Conservation (phyloP, 2,113 vertebrate genomes). For the Rattus norvegicus region DNA sequence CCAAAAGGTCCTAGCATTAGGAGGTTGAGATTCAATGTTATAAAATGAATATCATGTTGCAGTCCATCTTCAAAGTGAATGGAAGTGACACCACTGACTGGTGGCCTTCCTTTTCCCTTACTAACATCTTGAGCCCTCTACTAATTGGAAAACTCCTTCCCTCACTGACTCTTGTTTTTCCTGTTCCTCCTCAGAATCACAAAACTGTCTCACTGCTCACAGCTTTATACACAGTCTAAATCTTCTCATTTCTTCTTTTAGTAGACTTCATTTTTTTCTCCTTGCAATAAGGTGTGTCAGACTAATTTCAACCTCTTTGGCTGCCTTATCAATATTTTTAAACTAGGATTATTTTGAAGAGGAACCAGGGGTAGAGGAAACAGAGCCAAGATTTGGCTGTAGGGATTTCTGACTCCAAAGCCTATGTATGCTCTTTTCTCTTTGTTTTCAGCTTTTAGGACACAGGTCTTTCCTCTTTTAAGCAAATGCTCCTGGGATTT, state of each 20-base stretch:
- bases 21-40: neutral
- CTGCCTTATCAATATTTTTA: neutral
- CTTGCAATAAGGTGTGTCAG: neutral
- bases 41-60: neutral
- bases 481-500: neutral
- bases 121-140: conserved; percentile 20
- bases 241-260: conserved; percentile 36
- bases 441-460: conserved; percentile 4
- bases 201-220: neutral
- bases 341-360: conserved; percentile 16
- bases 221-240: conserved; percentile 12
- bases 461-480: neutral
- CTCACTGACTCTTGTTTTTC: neutral
- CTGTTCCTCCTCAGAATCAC: conserved; percentile 12
- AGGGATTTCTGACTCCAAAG: conserved; percentile 25
- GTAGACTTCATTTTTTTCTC: neutral
- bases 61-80: conserved; percentile 23
- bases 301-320: conserved; percentile 4
- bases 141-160: neutral
- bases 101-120: neutral
- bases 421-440: neutral
- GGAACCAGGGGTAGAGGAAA: neutral
- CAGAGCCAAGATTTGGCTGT: conserved; percentile 3
- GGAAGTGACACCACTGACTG: neutral
- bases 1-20: neutral